Evolutionary conservation across 2,888 invertebrate species (phyloP).

Genomic region (Coremacera marginata): DNA sequence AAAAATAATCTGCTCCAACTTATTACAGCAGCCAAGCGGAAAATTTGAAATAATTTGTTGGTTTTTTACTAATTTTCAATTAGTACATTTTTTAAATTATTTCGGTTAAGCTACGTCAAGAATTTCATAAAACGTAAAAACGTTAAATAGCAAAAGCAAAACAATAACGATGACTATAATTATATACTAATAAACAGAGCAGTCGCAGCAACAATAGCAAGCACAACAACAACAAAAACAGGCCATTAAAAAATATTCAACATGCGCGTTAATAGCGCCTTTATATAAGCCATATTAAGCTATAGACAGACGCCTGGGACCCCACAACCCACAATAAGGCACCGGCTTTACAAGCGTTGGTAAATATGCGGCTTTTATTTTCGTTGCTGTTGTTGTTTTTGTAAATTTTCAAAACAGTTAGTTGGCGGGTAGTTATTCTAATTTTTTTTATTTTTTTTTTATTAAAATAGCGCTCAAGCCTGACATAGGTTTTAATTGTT

Average conservation of each 20-base stretch:
- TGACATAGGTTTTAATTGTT: constrained; percentile 45
- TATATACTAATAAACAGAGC: background rate
- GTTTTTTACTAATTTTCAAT: constrained; percentile 10
- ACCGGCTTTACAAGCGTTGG: constrained; percentile 9
- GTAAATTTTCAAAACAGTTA: constrained; percentile 13
- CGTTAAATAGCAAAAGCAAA: background rate
- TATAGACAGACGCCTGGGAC: background rate
- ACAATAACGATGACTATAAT: background rate
- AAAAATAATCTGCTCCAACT: background rate
- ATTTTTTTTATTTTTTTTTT: background rate
- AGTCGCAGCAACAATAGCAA: background rate
- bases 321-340: constrained; percentile 17
- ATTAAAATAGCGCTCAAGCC: constrained; percentile 36
- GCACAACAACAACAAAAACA: background rate
- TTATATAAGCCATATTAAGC: background rate
- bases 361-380: background rate
- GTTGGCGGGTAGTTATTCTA: background rate
- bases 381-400: constrained; percentile 2
- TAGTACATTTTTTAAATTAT: background rate
- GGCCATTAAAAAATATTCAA: constrained; percentile 40
- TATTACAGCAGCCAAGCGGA: background rate
- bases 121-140: background rate
- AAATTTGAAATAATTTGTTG: background rate
- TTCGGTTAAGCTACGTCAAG: background rate
- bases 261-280: constrained; percentile 61